Conservation (phyloP, 2,113 vertebrate genomes). For the Saimiri boliviensis region DNA sequence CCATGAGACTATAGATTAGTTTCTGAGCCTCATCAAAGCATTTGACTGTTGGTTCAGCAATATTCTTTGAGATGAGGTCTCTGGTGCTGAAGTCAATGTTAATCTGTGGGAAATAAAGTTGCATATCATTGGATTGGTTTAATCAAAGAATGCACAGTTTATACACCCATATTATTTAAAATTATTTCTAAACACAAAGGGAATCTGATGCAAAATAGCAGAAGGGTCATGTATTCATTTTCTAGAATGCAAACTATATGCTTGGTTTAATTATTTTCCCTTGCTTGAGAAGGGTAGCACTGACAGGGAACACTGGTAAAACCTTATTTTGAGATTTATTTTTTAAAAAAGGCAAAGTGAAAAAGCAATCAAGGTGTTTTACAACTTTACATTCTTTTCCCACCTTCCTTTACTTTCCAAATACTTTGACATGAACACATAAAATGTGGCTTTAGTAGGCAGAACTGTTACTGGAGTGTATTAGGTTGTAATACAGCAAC, state of each 20-base stretch:
- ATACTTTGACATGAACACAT: neutral
- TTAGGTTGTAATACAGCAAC: neutral
- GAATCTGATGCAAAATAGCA: conserved; percentile 64
- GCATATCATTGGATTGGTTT: neutral
- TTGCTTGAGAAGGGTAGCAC: neutral
- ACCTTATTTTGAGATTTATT: neutral
- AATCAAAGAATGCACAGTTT: conserved; percentile 6
- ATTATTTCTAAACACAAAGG: conserved; percentile 18
- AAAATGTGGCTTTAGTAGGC: neutral
- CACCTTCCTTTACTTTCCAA: neutral
- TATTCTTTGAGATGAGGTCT: conserved; percentile 83
- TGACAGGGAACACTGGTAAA: neutral
- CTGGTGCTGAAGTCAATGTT: conserved; percentile 89
- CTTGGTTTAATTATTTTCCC: conserved; percentile 20
- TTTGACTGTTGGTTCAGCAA: conserved; percentile 82
- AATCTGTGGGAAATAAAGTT: conserved; percentile 82
- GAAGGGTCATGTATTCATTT: conserved; percentile 56
- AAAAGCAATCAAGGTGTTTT: neutral
- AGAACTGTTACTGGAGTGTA: neutral
- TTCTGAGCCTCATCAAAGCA: conserved; percentile 89
- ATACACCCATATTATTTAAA: conserved; percentile 36
- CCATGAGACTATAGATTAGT: conserved; percentile 86
- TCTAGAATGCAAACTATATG: neutral
- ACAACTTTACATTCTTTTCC: neutral
- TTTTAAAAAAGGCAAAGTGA: neutral